Evolutionary conservation across 1,140 invertebrate species (phyloP), one percentile per base, ranked within the genome.

Genomic region (Mercenaria mercenaria): DNA sequence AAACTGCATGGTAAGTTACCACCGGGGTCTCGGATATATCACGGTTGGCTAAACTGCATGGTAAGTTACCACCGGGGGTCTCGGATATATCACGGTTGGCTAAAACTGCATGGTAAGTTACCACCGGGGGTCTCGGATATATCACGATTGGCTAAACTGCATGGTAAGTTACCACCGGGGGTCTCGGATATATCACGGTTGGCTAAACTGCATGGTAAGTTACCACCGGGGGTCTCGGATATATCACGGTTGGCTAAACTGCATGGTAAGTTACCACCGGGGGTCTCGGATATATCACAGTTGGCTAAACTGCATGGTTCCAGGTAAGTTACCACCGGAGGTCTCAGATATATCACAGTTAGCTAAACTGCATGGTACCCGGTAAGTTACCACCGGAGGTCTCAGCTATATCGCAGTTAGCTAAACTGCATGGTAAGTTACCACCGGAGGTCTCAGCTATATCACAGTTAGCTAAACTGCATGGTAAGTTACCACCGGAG

Each of bases 151-250:
- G 97, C 97, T 37, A 96, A 96, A 93, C 92, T 96, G 26, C 86
- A 94, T 92, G 98, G 98, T 97, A 95, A 92, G 84, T 39, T n/a
- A 13, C n/a, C n/a, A n/a, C n/a, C 29, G 32, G 56, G n/a, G n/a
- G n/a, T n/a, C n/a, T n/a, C n/a, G n/a, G n/a, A n/a, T n/a, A n/a
- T n/a, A n/a, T n/a, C n/a, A n/a, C 97, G 98, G 93, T 97, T 99
- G 59, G 97, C 97, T 37, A 96, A 96, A 93, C 92, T 96, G 26
- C 86, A n/a, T n/a, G n/a, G n/a, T n/a, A n/a, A n/a, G n/a, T n/a
- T n/a, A n/a, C 99, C 99, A 1, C 98, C 98, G 72, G 98, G 99
- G 97, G 98, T 99, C 3, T 99, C 98, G 3, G 99, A 99, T 97
- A 97, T 98, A 15, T 97, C 97, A 91, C 97, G 98, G 93, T 97